These are phyloP conservation scores for Hemiscyllium ocellatum DNA, from an alignment of 2,113 vertebrate species.

Conservation along the genomic window DNA sequence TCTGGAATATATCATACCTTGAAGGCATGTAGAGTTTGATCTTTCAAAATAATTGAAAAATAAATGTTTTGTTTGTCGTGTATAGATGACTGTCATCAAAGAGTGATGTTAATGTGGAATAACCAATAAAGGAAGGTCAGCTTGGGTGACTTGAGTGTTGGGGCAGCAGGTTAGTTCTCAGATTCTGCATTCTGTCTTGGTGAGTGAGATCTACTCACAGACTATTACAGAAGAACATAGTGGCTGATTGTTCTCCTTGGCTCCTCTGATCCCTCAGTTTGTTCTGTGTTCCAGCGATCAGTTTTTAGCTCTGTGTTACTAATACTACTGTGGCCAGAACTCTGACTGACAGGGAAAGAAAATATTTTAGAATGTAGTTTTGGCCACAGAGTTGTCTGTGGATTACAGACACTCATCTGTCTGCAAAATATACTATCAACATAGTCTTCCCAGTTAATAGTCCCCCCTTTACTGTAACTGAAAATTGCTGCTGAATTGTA, in stretches of 20 bases:
- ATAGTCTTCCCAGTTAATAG: no score
- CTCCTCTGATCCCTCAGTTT: neutral
- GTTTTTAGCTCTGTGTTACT: neutral
- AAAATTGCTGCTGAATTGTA: neutral
- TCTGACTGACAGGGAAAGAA: neutral
- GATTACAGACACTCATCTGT: no score
- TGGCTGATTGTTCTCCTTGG: neutral
- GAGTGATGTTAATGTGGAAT: neutral
- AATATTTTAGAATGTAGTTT: neutral
- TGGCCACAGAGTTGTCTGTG: neutral
- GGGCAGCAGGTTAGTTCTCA: neutral
- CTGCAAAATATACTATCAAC: neutral
- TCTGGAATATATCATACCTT: neutral
- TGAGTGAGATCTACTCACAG: neutral
- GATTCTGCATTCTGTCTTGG: neutral
- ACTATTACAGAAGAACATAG: neutral
- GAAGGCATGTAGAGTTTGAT: neutral
- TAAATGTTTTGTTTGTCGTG: neutral
- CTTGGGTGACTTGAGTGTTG: neutral
- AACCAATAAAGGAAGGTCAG: neutral
- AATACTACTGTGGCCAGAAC: neutral
- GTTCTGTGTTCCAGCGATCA: neutral
- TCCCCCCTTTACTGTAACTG: neutral
- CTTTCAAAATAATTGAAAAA: constrained; percentile 18
- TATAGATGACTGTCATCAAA: neutral